phyloP scores from a whole-genome alignment of 2,797 vertebrate genomes.

The Channa striata region DNA sequence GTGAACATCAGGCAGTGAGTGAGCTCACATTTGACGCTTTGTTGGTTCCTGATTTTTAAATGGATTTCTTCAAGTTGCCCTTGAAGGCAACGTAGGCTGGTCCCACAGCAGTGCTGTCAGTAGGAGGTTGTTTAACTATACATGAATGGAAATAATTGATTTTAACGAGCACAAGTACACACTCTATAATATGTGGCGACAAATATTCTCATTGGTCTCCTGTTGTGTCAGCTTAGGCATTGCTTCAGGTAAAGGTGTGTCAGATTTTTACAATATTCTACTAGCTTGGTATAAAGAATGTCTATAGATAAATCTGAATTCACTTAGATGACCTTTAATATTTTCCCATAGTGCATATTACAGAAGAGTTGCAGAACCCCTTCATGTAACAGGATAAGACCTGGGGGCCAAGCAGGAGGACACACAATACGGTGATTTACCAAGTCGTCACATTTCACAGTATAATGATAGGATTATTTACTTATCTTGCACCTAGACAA shows the following conservation, averaged over 20 bases:
- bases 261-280: neutral
- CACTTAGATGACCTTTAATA: neutral
- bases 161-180: neutral
- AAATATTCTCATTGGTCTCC: neutral
- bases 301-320: neutral
- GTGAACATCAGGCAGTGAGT: neutral
- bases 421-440: slow-evolving; percentile 50
- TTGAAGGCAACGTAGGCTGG: neutral
- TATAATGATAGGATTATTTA: slow-evolving; percentile 11
- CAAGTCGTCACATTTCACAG: neutral
- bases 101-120: slow-evolving; percentile 3
- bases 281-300: neutral
- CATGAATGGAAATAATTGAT: neutral
- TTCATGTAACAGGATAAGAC: slow-evolving; percentile 22
- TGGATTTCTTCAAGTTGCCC: neutral
- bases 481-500: slow-evolving; percentile 5
- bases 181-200: no score
- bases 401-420: slow-evolving; percentile 49
- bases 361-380: slow-evolving; percentile 43
- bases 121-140: neutral
- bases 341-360: slow-evolving; percentile 40
- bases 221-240: neutral
- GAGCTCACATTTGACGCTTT: neutral
- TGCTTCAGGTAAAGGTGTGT: neutral
- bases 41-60: neutral